phyloP scores from a whole-genome alignment of 2,797 vertebrate genomes.

The Monodelphis domestica region DNA sequence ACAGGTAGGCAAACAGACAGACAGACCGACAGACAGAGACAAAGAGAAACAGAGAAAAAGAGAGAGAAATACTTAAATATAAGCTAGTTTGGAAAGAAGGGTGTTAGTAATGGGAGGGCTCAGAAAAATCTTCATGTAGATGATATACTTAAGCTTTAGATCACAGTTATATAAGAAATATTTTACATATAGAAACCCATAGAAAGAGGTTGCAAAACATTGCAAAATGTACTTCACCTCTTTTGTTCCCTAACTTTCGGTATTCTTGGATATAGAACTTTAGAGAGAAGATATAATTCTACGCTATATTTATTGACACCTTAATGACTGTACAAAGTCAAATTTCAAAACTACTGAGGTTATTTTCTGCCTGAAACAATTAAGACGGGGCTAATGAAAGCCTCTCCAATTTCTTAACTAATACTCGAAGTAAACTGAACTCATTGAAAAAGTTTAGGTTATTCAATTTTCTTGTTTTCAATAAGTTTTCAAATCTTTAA shows the following conservation, averaged over 20 bases:
- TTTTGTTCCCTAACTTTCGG: neutral
- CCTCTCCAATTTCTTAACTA: neutral
- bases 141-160: neutral
- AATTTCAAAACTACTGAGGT: neutral
- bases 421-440: constrained; percentile 26
- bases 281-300: neutral
- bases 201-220: neutral
- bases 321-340: neutral
- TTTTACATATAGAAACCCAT: neutral
- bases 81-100: neutral
- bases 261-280: neutral
- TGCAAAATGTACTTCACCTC: neutral
- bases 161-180: neutral
- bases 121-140: neutral
- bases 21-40: too few relatives aligned
- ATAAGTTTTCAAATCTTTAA: constrained; percentile 56
- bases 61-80: neutral
- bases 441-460: constrained; percentile 42
- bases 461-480: constrained; percentile 42
- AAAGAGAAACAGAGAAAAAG: neutral
- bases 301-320: neutral
- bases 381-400: neutral
- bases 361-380: neutral
- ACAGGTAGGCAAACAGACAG: too few relatives aligned
- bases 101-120: neutral